These are phyloP conservation scores for Reticulitermes speratus DNA, from an alignment of 1,140 invertebrate genomes.

Conservation along the genomic window DNA sequence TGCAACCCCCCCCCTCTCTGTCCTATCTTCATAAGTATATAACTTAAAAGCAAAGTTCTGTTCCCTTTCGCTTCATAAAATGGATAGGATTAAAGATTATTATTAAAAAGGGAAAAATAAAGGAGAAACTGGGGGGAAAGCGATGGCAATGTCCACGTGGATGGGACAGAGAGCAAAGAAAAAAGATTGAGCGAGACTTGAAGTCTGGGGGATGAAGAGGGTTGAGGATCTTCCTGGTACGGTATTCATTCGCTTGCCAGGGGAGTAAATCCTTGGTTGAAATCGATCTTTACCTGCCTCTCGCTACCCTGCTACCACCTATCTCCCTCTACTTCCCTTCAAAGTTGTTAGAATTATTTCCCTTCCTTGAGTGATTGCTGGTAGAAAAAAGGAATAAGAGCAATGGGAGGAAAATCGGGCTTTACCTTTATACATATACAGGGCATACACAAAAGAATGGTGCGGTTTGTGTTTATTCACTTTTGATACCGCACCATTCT, in stretches of 20 bases:
- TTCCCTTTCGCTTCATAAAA: conserved; percentile 23
- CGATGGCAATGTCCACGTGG: neutral
- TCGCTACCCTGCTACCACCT: neutral
- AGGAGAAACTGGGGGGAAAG: no score
- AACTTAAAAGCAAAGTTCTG: conserved; percentile 31
- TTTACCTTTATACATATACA: neutral
- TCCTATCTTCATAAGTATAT: neutral
- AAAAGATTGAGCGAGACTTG: neutral
- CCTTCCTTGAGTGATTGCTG: neutral
- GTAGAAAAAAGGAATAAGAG: neutral
- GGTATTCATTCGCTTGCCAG: neutral
- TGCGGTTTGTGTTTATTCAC: no score
- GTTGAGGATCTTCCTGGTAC: neutral
- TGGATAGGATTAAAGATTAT: conserved; percentile 32
- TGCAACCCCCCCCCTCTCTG: neutral
- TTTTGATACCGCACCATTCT: no score
- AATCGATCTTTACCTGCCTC: neutral
- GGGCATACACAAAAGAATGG: no score
- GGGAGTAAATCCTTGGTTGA: neutral
- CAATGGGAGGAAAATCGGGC: neutral
- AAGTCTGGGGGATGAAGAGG: neutral
- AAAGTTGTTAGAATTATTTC: neutral
- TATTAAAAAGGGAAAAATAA: conserved; percentile 16
- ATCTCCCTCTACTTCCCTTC: no score
- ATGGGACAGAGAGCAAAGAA: no score